Conservation (phyloP, 2,888 invertebrate species). For the Syrista parreyssii region DNA sequence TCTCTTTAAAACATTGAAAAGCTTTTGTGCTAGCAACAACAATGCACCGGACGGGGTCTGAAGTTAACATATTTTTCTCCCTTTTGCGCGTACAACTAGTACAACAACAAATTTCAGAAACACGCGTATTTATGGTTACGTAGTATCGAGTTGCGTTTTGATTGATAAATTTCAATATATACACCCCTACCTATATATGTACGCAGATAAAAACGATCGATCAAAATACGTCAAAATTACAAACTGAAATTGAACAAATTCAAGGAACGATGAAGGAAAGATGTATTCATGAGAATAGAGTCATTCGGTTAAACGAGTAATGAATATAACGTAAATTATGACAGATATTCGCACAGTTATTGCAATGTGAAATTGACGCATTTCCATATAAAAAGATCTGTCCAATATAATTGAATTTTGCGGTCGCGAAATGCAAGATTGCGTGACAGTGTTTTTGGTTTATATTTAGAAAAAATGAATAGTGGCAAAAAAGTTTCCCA, state of each 20-base stretch:
- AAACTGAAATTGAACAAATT: not conserved
- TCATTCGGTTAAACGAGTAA: not conserved
- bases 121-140: not conserved
- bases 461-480: not conserved
- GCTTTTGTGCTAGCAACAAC: not conserved
- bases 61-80: not conserved
- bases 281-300: not conserved
- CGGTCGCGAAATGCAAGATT: too few relatives aligned
- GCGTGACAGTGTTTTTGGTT: too few relatives aligned
- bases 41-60: not conserved
- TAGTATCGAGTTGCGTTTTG: not conserved
- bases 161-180: not conserved
- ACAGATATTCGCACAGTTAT: not conserved
- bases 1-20: not conserved
- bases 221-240: not conserved
- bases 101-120: not conserved
- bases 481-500: not conserved
- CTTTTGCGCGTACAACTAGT: not conserved
- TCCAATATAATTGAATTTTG: not conserved
- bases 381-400: not conserved
- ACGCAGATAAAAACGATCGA: not conserved
- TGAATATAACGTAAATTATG: not conserved
- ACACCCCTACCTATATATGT: not conserved
- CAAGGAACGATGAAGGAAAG: not conserved
- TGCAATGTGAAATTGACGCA: not conserved